Evolutionary conservation across 2,113 vertebrate genomes (phyloP).

Genomic region (Pomatorhinus ruficollis): DNA sequence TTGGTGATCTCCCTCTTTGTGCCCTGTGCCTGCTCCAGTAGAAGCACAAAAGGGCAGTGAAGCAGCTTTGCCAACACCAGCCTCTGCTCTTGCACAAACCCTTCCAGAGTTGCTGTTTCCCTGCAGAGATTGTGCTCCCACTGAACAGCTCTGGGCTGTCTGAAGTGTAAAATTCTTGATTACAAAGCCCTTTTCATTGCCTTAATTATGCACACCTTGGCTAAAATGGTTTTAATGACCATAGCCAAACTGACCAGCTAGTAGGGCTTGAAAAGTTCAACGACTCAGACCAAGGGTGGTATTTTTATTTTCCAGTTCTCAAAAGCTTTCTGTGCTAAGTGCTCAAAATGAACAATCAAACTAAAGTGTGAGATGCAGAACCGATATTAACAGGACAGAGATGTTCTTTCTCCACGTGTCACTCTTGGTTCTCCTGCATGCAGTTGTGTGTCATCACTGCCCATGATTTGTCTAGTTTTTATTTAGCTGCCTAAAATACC

Average conservation of each 20-base stretch:
- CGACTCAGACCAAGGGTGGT: background rate
- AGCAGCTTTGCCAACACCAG: background rate
- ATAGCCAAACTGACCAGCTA: background rate
- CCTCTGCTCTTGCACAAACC: background rate
- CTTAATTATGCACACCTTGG: background rate
- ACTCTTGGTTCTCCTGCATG: accelerated
- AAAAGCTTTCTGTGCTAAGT: background rate
- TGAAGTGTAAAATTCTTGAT: background rate
- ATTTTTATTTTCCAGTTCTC: background rate
- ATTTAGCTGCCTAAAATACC: background rate
- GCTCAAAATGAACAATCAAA: background rate
- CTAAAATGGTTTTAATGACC: background rate
- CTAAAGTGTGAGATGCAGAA: background rate
- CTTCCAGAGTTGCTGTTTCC: accelerated
- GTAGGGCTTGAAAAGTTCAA: background rate
- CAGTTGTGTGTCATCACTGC: background rate
- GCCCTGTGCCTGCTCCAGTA: background rate
- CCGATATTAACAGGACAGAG: background rate
- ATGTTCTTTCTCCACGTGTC: background rate
- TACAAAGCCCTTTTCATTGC: background rate
- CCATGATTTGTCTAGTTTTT: background rate
- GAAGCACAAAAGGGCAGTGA: background rate
- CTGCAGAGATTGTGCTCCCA: background rate
- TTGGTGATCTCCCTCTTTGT: background rate
- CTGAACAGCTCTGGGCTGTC: background rate